phyloP scores from a whole-genome alignment of 2,797 vertebrate genomes.

The Sylvia borin region DNA sequence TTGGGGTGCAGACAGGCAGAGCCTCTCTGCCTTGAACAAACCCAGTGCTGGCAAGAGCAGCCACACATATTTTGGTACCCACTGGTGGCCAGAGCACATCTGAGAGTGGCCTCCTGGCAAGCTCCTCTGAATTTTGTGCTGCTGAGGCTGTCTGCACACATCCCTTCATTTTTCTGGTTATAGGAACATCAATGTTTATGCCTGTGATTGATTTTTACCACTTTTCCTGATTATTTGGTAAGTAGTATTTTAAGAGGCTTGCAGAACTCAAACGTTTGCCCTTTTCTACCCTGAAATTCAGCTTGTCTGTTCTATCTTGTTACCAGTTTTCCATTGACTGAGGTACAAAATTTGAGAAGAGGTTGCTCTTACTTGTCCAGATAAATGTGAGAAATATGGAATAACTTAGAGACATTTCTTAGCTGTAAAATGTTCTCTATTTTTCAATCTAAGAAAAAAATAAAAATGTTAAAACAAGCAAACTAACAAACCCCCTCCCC shows the following conservation, averaged over 20 bases:
- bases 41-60: background rate
- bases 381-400: background rate
- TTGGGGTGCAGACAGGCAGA: background rate
- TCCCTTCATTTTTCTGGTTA: fast-evolving
- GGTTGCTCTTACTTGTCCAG: background rate
- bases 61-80: fast-evolving
- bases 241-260: background rate
- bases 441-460: background rate
- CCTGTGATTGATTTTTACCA: background rate
- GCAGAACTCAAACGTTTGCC: background rate
- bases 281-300: background rate
- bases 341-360: background rate
- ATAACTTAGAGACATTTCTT: background rate
- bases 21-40: background rate
- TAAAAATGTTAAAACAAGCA: background rate
- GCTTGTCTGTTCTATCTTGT: background rate
- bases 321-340: background rate
- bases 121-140: background rate
- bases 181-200: background rate
- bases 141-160: background rate
- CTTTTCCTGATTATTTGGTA: background rate
- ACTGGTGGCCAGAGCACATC: background rate
- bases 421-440: background rate
- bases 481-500: background rate
- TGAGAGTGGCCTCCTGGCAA: background rate